Evolutionary conservation across 2,888 invertebrate species (phyloP).

Genomic region (Cheilosia vernalis): DNA sequence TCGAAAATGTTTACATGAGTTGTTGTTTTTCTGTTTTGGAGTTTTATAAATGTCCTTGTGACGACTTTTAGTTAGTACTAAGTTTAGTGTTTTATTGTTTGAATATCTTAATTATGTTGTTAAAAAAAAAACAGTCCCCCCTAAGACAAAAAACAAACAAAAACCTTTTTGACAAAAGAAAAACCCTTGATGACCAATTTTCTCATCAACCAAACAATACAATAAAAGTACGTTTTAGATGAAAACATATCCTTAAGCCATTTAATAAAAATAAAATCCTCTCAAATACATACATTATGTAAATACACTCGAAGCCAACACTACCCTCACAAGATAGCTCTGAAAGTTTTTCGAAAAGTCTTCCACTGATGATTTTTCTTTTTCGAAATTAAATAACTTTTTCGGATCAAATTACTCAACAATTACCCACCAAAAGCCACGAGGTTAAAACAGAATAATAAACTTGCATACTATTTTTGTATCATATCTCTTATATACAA

Average conservation of each 20-base stretch:
- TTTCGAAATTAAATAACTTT: constrained; percentile 1
- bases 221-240: constrained; percentile 42
- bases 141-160: constrained; percentile 61
- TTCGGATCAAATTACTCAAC: constrained; percentile 72
- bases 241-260: constrained; percentile 67
- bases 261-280: constrained; percentile 26
- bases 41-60: constrained; percentile 5
- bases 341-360: constrained; percentile 11
- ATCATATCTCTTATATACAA: constrained; percentile 68
- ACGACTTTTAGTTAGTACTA: constrained; percentile 31
- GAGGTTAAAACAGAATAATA: constrained; percentile 60
- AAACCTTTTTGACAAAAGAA: constrained; percentile 1
- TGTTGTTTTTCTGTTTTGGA: constrained; percentile 38
- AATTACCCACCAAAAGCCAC: constrained; percentile 70
- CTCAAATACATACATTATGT: constrained; percentile 45
- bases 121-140: constrained; percentile 61
- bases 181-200: constrained; percentile 53
- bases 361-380: constrained; percentile 42
- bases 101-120: constrained; percentile 16
- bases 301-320: constrained; percentile 51
- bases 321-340: constrained; percentile 24
- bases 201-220: constrained; percentile 40
- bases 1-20: constrained; percentile 7
- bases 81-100: constrained; percentile 8
- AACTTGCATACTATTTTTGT: constrained; percentile 74